phyloP scores from a whole-genome alignment of 2,888 invertebrate species.

The Drosophila subsilvestris region DNA sequence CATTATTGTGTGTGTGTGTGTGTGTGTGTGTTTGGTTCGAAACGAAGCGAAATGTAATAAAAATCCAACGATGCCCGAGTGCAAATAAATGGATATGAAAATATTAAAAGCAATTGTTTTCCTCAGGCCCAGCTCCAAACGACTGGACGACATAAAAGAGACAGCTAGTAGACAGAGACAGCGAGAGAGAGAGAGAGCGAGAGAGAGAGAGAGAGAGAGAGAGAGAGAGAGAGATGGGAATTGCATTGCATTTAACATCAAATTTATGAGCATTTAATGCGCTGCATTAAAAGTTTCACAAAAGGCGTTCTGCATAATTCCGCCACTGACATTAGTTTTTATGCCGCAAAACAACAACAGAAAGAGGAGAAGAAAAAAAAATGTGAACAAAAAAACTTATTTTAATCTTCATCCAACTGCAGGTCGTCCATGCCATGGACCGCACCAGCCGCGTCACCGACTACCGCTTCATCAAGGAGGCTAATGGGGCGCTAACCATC shows the following conservation, averaged over 20 bases:
- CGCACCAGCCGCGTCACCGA: conserved; percentile 83
- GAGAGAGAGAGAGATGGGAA: background rate
- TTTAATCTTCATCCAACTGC: conserved; percentile 22
- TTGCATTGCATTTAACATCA: conserved; percentile 55
- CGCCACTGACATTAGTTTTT: conserved; percentile 59
- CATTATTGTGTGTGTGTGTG: conserved; percentile 61
- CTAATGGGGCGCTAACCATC: conserved; percentile 84
- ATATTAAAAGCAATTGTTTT: conserved; percentile 59
- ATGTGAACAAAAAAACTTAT: background rate
- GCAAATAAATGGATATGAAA: conserved; percentile 59
- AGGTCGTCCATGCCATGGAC: conserved; percentile 84
- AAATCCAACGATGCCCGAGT: conserved; percentile 47
- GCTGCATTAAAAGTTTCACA: conserved; percentile 64
- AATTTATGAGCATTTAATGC: conserved; percentile 68
- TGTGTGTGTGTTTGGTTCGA: conserved; percentile 4
- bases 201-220: background rate
- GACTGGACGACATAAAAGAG: no score
- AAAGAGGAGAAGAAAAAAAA: background rate
- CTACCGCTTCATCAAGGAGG: conserved; percentile 84
- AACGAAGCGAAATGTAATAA: conserved; percentile 58
- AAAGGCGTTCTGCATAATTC: conserved; percentile 64
- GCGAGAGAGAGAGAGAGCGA: background rate
- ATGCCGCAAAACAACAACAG: conserved; percentile 23
- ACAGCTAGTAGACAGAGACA: background rate
- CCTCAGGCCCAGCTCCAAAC: background rate